phyloP scores from a whole-genome alignment of 2,113 vertebrate species.

The Clarias macrocephalus region DNA sequence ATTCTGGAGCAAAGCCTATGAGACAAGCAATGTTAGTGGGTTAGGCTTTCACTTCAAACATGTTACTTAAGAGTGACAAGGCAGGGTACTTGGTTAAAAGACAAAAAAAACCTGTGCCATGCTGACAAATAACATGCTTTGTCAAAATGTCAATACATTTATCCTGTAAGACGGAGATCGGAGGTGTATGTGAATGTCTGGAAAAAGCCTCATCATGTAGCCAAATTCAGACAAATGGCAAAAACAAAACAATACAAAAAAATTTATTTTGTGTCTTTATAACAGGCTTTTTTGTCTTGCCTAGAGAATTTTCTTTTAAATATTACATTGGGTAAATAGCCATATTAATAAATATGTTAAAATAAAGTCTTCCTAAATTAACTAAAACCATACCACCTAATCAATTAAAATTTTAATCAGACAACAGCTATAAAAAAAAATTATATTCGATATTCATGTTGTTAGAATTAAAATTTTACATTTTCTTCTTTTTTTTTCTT shows the following conservation, averaged over 20 bases:
- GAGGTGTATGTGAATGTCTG: not conserved
- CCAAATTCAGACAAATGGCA: not conserved
- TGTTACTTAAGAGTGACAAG: not conserved
- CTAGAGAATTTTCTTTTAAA: not conserved
- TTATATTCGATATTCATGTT: not conserved
- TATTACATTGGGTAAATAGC: not conserved
- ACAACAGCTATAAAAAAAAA: not conserved
- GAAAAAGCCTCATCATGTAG: not conserved
- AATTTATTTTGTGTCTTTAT: not conserved
- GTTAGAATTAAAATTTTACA: not conserved
- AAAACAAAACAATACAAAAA: not conserved
- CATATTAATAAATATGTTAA: too few relatives aligned
- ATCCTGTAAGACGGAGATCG: conserved; percentile 12
- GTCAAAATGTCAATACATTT: not conserved
- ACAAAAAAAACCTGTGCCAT: not conserved
- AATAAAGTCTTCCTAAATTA: not conserved
- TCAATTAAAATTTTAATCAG: not conserved
- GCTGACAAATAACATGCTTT: conserved; percentile 5
- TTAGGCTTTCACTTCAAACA: conserved; percentile 51
- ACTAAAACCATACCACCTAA: not conserved
- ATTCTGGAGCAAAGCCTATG: conserved; percentile 74
- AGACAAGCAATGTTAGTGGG: conserved; percentile 66
- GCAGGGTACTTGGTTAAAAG: not conserved
- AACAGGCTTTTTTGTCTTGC: not conserved
- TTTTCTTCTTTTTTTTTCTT: not conserved